Evolutionary conservation across 2,797 vertebrate species (phyloP).

Genomic region (Pantherophis alleghaniensis): DNA sequence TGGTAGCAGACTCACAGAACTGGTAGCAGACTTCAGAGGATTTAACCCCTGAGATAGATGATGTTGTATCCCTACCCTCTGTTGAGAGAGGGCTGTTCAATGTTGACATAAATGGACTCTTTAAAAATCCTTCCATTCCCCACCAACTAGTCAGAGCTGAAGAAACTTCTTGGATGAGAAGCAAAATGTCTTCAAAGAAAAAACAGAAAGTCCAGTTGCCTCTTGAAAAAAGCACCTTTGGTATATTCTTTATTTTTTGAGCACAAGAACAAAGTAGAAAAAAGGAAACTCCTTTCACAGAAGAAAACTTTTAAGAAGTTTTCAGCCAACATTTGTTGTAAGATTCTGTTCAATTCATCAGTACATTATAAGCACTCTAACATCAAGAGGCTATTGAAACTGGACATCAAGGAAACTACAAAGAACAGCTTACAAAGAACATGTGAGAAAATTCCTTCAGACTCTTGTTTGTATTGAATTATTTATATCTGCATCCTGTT

Average conservation of each 20-base stretch:
- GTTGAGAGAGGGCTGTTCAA: no score
- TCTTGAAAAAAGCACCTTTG: no score
- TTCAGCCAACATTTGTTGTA: background rate
- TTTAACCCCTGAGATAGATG: no score
- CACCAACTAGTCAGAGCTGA: no score
- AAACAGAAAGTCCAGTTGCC: no score
- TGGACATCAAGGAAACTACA: conserved; percentile 48
- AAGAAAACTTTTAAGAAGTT: background rate
- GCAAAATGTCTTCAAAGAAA: no score
- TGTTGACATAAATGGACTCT: no score
- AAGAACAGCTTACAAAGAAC: conserved; percentile 47
- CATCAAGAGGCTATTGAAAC: conserved; percentile 42
- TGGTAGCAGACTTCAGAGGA: no score
- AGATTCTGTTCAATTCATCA: background rate
- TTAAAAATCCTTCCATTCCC: no score
- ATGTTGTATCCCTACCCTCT: no score
- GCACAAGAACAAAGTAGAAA: background rate
- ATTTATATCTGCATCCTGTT: conserved; percentile 78
- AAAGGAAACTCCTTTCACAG: background rate
- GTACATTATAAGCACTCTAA: conserved; percentile 9
- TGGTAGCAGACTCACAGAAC: no score
- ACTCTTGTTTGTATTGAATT: conserved; percentile 62
- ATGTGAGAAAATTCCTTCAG: conserved; percentile 69
- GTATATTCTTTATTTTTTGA: background rate
- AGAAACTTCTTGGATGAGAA: no score